phyloP scores from a whole-genome alignment of 1,140 invertebrate species.

The Caenorhabditis remanei region DNA sequence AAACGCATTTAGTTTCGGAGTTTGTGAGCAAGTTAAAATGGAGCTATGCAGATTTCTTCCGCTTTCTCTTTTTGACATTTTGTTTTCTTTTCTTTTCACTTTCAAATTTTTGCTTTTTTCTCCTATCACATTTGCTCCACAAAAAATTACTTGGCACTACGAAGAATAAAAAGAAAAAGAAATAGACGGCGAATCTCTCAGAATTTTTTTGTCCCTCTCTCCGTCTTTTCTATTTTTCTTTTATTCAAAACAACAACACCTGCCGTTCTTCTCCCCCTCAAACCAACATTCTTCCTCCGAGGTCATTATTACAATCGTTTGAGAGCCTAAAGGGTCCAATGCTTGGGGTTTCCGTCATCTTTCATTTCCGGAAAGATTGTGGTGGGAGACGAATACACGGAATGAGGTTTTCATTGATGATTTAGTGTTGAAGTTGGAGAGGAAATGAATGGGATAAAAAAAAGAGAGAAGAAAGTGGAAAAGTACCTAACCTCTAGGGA shows the following conservation, averaged over 20 bases:
- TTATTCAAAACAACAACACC: conserved; percentile 27
- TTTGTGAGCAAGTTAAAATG: conserved; percentile 24
- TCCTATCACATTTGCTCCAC: conserved; percentile 9
- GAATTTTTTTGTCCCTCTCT: not conserved
- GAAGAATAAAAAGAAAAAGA: not conserved
- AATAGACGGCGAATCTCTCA: not conserved
- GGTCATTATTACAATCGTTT: conserved; percentile 47
- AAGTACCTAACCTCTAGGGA: too few relatives aligned
- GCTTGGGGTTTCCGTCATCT: conserved; percentile 19
- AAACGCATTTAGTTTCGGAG: not conserved
- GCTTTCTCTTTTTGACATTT: conserved; percentile 12
- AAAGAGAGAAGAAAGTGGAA: not conserved
- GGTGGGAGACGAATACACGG: not conserved
- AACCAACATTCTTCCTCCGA: conserved; percentile 1
- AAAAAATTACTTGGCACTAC: not conserved
- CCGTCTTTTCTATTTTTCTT: not conserved
- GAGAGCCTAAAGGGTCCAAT: not conserved
- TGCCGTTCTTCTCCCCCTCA: not conserved
- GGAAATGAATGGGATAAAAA: not conserved
- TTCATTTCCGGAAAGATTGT: conserved; percentile 33
- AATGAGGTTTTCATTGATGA: conserved; percentile 38
- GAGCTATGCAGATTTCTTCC: conserved; percentile 25
- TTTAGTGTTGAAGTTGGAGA: conserved; percentile 21
- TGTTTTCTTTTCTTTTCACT: not conserved
- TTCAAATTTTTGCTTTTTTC: not conserved